Evolutionary conservation across 2,888 invertebrate species (phyloP).

Genomic region (Halocaridina rubra): DNA sequence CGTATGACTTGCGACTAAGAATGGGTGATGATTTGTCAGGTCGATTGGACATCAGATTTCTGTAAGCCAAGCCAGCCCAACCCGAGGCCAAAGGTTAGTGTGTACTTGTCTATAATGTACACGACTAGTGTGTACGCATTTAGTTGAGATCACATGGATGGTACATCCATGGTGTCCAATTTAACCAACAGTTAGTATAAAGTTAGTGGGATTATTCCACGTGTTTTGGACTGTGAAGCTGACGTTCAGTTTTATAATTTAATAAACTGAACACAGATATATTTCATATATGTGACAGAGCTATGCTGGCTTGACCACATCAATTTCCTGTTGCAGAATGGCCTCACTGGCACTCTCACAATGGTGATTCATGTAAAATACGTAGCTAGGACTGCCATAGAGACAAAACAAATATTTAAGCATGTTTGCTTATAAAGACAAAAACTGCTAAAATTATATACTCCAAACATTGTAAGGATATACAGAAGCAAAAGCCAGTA

Average conservation of each 20-base stretch:
- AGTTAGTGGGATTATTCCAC: neutral
- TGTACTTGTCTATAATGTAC: too few species aligned
- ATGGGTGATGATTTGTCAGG: constrained; percentile 66
- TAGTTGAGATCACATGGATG: too few species aligned
- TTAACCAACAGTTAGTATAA: constrained; percentile 19
- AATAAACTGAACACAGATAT: too few species aligned
- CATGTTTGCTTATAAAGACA: too few species aligned
- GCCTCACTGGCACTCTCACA: neutral
- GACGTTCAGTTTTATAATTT: neutral
- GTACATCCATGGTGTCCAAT: neutral
- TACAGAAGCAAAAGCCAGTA: too few species aligned
- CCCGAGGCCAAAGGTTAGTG: constrained; percentile 44
- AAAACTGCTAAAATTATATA: too few species aligned
- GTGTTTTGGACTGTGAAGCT: constrained; percentile 36
- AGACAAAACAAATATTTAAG: too few species aligned
- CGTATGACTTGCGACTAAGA: constrained; percentile 66
- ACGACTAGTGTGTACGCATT: too few species aligned
- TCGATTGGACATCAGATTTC: constrained; percentile 44
- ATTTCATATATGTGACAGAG: constrained; percentile 9
- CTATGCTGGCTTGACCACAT: constrained; percentile 33
- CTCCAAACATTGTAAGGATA: too few species aligned
- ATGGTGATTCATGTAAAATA: too few species aligned
- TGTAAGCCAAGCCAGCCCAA: constrained; percentile 48
- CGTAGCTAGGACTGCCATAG: too few species aligned
- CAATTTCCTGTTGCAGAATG: neutral